Conservation (phyloP, 2,797 vertebrate genomes). For the Tadarida brasiliensis region DNA sequence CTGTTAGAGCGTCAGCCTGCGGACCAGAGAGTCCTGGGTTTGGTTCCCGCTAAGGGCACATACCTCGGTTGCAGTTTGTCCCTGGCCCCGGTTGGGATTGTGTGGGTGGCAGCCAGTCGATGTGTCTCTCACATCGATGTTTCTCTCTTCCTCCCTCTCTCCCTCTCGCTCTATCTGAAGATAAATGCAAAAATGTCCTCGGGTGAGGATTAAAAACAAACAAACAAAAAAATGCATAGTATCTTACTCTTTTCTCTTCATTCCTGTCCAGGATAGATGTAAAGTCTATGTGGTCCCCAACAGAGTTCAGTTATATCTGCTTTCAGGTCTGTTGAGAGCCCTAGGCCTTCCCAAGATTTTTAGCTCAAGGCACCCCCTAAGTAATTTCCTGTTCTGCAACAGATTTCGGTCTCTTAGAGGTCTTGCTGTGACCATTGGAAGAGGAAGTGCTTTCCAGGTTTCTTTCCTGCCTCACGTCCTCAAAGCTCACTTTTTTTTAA, state of each 20-base stretch:
- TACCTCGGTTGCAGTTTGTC: no score
- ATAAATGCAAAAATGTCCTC: no score
- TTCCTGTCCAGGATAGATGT: not conserved
- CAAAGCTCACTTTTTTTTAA: not conserved
- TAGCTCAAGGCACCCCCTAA: not conserved
- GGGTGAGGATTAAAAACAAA: no score
- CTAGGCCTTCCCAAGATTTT: not conserved
- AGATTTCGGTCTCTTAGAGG: not conserved
- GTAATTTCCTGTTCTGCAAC: not conserved
- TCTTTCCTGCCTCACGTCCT: not conserved
- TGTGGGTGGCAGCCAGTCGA: no score
- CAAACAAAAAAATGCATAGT: not conserved
- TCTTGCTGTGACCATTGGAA: not conserved
- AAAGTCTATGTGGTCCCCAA: not conserved
- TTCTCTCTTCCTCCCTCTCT: no score
- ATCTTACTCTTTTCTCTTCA: not conserved
- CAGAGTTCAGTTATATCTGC: not conserved
- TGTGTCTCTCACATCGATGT: no score
- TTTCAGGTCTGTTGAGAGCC: not conserved
- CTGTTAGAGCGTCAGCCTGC: no score
- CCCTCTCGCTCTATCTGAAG: no score
- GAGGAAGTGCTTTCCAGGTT: not conserved
- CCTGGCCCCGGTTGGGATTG: no score
- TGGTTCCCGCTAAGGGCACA: no score
- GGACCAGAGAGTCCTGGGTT: no score